Base-by-base conservation (phyloP, 2,888 invertebrate genomes). In the Sarcophaga subvicina region DNA sequence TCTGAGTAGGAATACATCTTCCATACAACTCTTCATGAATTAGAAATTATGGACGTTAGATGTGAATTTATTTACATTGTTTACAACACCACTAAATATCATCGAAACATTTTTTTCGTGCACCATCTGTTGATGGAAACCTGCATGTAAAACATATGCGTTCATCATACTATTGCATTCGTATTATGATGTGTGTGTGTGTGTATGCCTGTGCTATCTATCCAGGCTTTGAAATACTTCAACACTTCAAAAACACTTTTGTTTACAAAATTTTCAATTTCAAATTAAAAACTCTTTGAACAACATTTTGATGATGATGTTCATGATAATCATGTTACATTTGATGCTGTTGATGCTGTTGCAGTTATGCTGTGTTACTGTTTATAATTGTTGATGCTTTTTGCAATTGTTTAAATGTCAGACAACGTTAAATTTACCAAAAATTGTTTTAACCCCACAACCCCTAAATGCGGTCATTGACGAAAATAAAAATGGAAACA, bases 191-290 rank as follows among this genome's bases (percentile, higher is more conserved):
- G 3, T 37, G 2, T 37, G 10, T 37, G 37, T 37, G 6, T 37
- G 37, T 2, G 0, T 37, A 1, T 37, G 37, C 37, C 6, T 37
- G 37, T 37, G 37, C 37, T 37, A 37, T 8, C 37, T 37, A 37
- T 27, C 22, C 27, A 62, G 69, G 60, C n/a, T 70, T 80, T 64
- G 27, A 71, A 80, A 60, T 72, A 71, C 62, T 76, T 54, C 54
- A 17, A 45, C n/a, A 80, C 76, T 71, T 72, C 77, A 80, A 79
- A 86, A 86, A 86, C 79, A 83, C 67, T 81, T 84, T 75, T 49
- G 69, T 75, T 82, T 75, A 49, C 75, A 76, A 82, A 75, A 80
- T 80, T 72, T 83, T 76, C 25, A 78, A 60, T 75, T 75, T 75
- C 37, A 25, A 71, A 75, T 80, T 73, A 77, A 80, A 86, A 83